Base-by-base conservation (phyloP, 2,797 vertebrate species). In the Enteromius argenteus region DNA sequence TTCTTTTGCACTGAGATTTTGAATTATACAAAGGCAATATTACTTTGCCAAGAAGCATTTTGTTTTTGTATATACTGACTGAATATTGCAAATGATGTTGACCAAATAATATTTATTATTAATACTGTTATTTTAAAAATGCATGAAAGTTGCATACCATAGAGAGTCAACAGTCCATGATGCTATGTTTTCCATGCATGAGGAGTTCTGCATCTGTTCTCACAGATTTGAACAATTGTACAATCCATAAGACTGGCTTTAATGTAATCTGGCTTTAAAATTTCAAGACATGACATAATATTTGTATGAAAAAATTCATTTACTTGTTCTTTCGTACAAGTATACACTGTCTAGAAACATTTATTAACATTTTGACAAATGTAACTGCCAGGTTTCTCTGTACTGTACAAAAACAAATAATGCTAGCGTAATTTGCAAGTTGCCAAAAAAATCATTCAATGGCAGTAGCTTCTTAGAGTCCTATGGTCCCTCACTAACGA, bases 151-250 rank as follows among this genome's bases (percentile, higher is more conserved):
- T 85, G 60, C 81, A 78, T 83, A 81, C 62, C 14, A 5, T 56
- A 72, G 79, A 85, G 42, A 75, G 68, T 74, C 83, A 84, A 53
- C 13, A 58, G 68, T 58, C 66, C 67, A 74, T 69, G 79, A 78
- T 79, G 86, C 72, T 51, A 27, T 79, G 84, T 84, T 84, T 79
- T 79, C 44, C 49, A 79, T 87, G 88, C 88, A 89, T 85, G 85
- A 60, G 53, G 58, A 64, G 66, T 68, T 73, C 60, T 86, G 76
- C 86, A 85, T 74, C 72, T 76, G 39, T 67, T 86, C 75, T 13
- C 60, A 80, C 42, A 68, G 64, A 46, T 84, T 69, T 69, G 35
- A 74, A 72, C 2, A 13, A 23, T 44, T 66, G 6, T 53, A 51
- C 44, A 68, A 23, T 67, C 11, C 11, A 66, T n/a, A 19, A 4